Evolutionary conservation across 2,113 vertebrate genomes (phyloP).

Genomic region (Cephalopholis sonnerati): DNA sequence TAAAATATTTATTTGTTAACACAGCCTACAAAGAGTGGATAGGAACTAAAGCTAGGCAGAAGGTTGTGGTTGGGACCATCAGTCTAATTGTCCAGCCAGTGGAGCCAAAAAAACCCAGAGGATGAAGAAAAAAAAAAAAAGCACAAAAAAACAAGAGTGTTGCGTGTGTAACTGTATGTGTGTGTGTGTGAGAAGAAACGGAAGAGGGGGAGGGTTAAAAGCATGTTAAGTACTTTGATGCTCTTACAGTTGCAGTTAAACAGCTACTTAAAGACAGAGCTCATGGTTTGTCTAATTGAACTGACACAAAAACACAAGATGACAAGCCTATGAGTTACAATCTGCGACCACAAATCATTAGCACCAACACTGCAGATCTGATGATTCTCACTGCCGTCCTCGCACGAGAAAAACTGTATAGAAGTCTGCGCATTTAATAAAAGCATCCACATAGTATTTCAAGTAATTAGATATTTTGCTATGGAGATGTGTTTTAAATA

Average conservation of each 20-base stretch:
- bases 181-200: neutral
- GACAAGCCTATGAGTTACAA: constrained; percentile 40
- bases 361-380: constrained; percentile 33
- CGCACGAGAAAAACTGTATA: neutral
- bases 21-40: constrained; percentile 19
- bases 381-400: constrained; percentile 1
- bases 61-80: constrained; percentile 45
- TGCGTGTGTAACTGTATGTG: neutral
- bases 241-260: constrained; percentile 64
- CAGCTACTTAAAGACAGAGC: constrained; percentile 65
- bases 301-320: constrained; percentile 54
- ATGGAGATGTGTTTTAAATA: constrained; percentile 73
- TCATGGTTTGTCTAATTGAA: constrained; percentile 65
- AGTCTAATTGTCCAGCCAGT: constrained; percentile 45
- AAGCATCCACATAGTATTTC: constrained; percentile 39
- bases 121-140: constrained; percentile 38
- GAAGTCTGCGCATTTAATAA: constrained; percentile 27
- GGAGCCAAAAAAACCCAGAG: constrained; percentile 57
- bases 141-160: neutral
- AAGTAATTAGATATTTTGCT: constrained; percentile 71
- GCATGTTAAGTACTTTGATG: constrained; percentile 68
- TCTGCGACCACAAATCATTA: constrained; percentile 62
- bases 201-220: constrained; percentile 50
- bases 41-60: constrained; percentile 27
- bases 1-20: constrained; percentile 37